A percentile compares a stretch with the other conserved stretches of the same genome.
phyloP scores from a whole-genome alignment of 2,113 vertebrate genomes.

The Leptosomus discolor region DNA sequence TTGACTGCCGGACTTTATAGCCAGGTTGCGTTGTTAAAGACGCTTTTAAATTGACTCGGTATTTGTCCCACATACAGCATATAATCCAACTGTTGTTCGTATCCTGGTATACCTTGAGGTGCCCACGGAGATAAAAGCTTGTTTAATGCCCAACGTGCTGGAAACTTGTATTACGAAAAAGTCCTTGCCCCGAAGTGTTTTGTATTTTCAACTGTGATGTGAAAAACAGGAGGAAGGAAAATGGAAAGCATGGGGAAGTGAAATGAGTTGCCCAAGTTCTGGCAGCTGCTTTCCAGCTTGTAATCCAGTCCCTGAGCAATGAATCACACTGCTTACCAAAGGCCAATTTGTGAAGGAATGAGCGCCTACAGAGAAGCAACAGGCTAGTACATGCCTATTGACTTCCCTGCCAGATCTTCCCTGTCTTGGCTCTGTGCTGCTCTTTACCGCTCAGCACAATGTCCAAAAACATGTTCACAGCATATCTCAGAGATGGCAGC shows the following conservation, averaged over 20 bases:
- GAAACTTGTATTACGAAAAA: conserved; percentile 1
- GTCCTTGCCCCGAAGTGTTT: neutral
- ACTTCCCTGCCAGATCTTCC: conserved; percentile 27
- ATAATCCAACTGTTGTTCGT: conserved; percentile 1
- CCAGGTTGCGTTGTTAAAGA: neutral
- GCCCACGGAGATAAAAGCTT: neutral
- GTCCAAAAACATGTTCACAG: neutral
- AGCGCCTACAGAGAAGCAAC: conserved; percentile 54
- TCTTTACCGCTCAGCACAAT: neutral
- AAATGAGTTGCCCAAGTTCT: conserved; percentile 38
- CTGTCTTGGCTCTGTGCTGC: neutral
- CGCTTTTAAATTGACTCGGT: conserved; percentile 13
- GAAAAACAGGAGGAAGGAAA: conserved; percentile 22
- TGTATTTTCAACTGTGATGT: neutral
- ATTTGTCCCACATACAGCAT: neutral
- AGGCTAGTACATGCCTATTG: conserved; percentile 45
- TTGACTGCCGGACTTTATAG: neutral
- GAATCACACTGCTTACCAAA: conserved; percentile 50
- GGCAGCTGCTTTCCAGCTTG: conserved; percentile 45
- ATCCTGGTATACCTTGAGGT: neutral
- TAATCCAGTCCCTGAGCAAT: conserved; percentile 40
- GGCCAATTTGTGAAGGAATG: conserved; percentile 55
- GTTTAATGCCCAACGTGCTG: conserved; percentile 4
- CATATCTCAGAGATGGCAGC: neutral
- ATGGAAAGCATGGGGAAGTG: neutral